Percentiles rank a stretch among this genome's conserved stretches.
phyloP scores from a whole-genome alignment of 2,888 invertebrate species.

The Temnothorax ravouxi region DNA sequence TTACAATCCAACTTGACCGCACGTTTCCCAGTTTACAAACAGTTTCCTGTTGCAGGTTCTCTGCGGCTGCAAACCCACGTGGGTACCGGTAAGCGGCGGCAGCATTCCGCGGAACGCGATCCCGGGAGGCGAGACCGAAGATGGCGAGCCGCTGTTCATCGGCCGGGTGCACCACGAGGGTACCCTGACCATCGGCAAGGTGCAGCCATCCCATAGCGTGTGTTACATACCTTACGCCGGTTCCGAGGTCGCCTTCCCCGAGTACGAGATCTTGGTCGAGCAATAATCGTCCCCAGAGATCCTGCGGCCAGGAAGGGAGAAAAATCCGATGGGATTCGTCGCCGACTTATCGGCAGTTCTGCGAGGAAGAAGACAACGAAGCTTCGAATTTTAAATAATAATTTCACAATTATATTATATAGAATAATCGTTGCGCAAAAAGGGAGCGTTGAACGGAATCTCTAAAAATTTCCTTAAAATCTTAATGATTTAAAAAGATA shows the following conservation, averaged over 20 bases:
- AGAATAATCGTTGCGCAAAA: neutral
- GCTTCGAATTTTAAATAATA: neutral
- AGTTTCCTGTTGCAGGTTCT: conserved; percentile 81
- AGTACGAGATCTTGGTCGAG: conserved; percentile 92
- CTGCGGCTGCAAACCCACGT: conserved; percentile 84
- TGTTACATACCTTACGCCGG: conserved; percentile 95
- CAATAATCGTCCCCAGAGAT: conserved; percentile 76
- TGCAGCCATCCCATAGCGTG: conserved; percentile 93
- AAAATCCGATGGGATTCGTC: conserved; percentile 31
- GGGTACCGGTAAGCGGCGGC: conserved; percentile 89
- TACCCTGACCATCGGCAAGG: conserved; percentile 92
- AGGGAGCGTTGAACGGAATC: neutral
- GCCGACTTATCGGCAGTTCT: conserved; percentile 62
- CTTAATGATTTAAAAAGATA: neutral
- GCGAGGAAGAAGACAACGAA: conserved; percentile 15
- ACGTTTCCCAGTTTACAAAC: neutral
- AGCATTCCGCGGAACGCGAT: conserved; percentile 92
- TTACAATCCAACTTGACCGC: neutral
- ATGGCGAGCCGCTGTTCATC: conserved; percentile 93
- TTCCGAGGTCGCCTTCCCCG: conserved; percentile 92
- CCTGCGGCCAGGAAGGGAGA: neutral
- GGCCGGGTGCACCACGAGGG: conserved; percentile 93
- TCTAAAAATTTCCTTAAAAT: neutral
- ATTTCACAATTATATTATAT: conserved; percentile 24
- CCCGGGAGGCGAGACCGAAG: conserved; percentile 91